A percentile compares a stretch with the other conserved stretches of the same genome.
Conservation (phyloP, 2,113 vertebrate species). For the Sapajus apella region DNA sequence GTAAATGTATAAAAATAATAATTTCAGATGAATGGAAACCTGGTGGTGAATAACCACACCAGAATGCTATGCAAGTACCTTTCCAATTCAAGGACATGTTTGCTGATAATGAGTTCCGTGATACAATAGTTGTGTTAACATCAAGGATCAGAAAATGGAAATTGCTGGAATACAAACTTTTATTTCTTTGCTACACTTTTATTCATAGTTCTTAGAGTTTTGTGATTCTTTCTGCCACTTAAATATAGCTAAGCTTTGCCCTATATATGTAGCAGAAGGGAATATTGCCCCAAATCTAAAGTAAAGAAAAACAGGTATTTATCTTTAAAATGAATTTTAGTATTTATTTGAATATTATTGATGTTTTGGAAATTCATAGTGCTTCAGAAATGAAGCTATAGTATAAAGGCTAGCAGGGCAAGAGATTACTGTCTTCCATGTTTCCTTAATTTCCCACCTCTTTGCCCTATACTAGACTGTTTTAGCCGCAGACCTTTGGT, state of each 20-base stretch:
- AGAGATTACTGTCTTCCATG: background rate
- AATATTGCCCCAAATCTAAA: background rate
- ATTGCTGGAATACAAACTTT: background rate
- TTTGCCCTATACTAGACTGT: background rate
- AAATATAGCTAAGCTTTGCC: background rate
- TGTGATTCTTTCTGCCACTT: background rate
- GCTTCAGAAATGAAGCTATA: background rate
- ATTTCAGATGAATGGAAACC: background rate
- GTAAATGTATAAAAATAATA: background rate
- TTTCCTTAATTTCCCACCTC: background rate
- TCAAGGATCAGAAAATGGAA: background rate
- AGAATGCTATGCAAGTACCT: background rate
- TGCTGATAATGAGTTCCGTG: background rate
- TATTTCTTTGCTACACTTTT: background rate
- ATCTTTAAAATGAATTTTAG: constrained; percentile 17
- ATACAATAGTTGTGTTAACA: background rate
- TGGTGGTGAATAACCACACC: background rate
- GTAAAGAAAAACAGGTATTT: background rate
- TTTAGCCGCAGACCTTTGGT: background rate
- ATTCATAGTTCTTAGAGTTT: background rate
- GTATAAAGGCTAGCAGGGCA: background rate
- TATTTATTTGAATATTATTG: background rate
- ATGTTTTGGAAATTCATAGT: background rate
- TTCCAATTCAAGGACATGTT: background rate
- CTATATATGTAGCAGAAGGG: background rate